Base-by-base conservation (phyloP, 1,140 invertebrate species). In the Trialeurodes vaporariorum region DNA sequence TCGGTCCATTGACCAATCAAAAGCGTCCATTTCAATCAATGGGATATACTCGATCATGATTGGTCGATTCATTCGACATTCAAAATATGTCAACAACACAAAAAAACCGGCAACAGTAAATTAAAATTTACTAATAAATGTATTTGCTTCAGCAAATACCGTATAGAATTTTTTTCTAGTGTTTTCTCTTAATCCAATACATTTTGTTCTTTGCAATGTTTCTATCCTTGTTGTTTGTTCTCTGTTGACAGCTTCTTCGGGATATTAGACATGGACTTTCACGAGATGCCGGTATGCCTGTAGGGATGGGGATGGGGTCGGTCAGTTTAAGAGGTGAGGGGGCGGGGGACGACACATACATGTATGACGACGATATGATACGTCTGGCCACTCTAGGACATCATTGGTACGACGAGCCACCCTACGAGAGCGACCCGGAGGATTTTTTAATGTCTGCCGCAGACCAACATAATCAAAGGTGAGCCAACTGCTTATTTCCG, bases 371-470 rank as follows among this genome's bases (percentile, higher is more conserved):
- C 73, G 90, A 91, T 70, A 73, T 76, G 69, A 73, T 77, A 59
- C 77, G 85, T 72, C 82, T 82, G 71, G 34, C 34, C 34, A 49
- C 34, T 9, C 83, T 84, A 61, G 77, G 77, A 40, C 81, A 79
- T 64, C 91, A 93, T 75, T 93, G 90, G 90, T 93, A 93, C 75
- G 91, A 93, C 74, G 91, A 93, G 79, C 91, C 91, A 23, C 90
- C 91, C 5, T 93, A 92, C 73, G 91, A 93, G 76, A 91, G 89
- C 70, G 91, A 93, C 76, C 90, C 90, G 0, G 90, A 93, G 76
- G 91, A 92, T 76, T 92, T 92, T 76, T 82, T 93, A 23, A 92
- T 92, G 89, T 87, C 83, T 72, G 78, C 84, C 75, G 64, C 87
- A 85, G 67, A 87, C 67, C 25, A 69, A 67, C 25, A 89, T 70